Evolutionary conservation across 2,797 vertebrate species (phyloP).

Genomic region (Typhlichthys subterraneus): DNA sequence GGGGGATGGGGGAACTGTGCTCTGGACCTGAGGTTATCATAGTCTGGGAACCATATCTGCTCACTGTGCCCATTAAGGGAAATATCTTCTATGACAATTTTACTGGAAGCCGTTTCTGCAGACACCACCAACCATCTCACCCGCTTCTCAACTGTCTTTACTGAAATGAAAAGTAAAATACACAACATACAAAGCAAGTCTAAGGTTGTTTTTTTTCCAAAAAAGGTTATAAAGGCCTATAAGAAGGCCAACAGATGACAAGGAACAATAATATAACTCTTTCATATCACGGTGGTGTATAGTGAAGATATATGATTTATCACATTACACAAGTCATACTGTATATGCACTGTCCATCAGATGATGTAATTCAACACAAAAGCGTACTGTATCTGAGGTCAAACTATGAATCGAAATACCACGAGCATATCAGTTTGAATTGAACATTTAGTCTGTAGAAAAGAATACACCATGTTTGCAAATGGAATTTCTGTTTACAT

Average conservation of each 20-base stretch:
- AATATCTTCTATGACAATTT: slow-evolving; percentile 60
- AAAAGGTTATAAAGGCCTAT: slow-evolving; percentile 68
- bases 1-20: slow-evolving; percentile 17
- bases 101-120: slow-evolving; percentile 65
- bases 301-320: slow-evolving; percentile 72
- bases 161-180: slow-evolving; percentile 72
- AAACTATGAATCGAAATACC: slow-evolving; percentile 52
- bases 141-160: slow-evolving; percentile 67
- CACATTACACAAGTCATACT: slow-evolving; percentile 75
- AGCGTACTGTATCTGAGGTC: slow-evolving; percentile 59
- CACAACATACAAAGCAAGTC: slow-evolving; percentile 72
- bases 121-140: slow-evolving; percentile 71
- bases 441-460: slow-evolving; percentile 67
- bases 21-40: slow-evolving; percentile 77
- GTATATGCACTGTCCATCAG: slow-evolving; percentile 66
- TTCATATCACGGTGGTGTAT: slow-evolving; percentile 68
- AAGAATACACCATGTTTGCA: slow-evolving; percentile 43
- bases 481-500: slow-evolving; percentile 15
- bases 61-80: slow-evolving; percentile 56
- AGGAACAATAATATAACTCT: slow-evolving; percentile 70
- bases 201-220: slow-evolving; percentile 51
- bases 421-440: slow-evolving; percentile 51
- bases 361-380: slow-evolving; percentile 62
- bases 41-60: slow-evolving; percentile 70
- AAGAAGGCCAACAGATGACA: slow-evolving; percentile 75